Evolutionary conservation across 2,797 vertebrate genomes (phyloP), one percentile per base, ranked within the genome.

Genomic region (Coendou prehensilis): DNA sequence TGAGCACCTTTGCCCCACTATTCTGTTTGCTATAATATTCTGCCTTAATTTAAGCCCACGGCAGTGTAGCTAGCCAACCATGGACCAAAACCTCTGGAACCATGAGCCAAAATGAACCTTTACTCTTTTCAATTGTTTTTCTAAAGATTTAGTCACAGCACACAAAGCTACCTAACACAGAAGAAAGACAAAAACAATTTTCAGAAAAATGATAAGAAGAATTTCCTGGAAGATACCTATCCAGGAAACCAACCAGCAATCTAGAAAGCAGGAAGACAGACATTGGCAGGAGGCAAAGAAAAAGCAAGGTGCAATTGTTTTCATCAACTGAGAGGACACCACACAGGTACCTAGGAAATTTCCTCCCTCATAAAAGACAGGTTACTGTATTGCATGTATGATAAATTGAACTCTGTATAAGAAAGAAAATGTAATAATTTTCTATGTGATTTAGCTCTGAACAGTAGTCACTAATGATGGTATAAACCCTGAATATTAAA

Each of bases 391-490:
- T 80, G 18, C 28, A 15, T 79, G 8, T 37, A 56, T 8, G 69
- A 67, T 93, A 83, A 94, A 87, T 83, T 87, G 57, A 94, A 80
- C 86, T 67, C 28, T 80, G 14, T 78, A 11, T 64, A 20, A 92
- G 71, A 90, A 96, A 89, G 33, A 13, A 17, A 80, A 80, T 80
- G 14, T 80, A 79, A 61, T 94, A n/a, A 92, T 37, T 84, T 93
- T 87, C 63, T 85, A 11, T 54, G 10, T 41, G 11, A 82, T 33
- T 87, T 41, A 94, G 20, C 9, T 91, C 64, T 95, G 57, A 76
- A 81, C 23, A 75, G 75, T 79, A 83, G 76, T 93, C 80, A 45
- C 14, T 56, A 87, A 56, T 50, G 8, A 83, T 0, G 85, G 8
- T 59, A 91, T 41, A 59, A 84, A 45, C 6, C 11, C 71, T 69